Evolutionary conservation across 2,888 invertebrate species (phyloP), one percentile per base, ranked within the genome.

Genomic region (Stramonita haemastoma): DNA sequence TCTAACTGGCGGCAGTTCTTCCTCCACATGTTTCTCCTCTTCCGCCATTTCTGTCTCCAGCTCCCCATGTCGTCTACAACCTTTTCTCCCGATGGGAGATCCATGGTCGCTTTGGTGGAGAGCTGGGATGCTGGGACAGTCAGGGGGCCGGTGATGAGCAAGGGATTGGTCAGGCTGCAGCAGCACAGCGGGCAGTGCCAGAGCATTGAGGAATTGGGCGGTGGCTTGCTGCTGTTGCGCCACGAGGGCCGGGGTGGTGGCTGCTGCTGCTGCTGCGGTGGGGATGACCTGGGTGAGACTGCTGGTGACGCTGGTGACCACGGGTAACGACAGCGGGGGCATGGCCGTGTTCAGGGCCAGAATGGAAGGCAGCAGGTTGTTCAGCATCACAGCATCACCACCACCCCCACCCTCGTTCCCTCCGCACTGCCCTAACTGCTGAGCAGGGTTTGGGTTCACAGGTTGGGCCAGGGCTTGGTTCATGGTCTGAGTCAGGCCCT

Each of bases 211-310:
- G 17, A 91, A 86, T 36, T 88, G 88, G n/a, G 88, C 84, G 5
- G 88, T 81, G 15, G 88, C 60, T 56, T 89, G 90, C 56, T 91
- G 91, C 19, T 66, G 88, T 77, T 81, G 86, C 70, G 85, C 79
- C 79, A 88, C 66, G 13, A 86, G 86, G 46, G 79, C 57, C 32
- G 83, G 84, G 66, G 89, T 91, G 91, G 70, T 92, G 89, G 66
- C 92, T 46, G 32, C 94, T 94, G 57, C 11, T 91, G 60, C 92
- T 87, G 70, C 92, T 46, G 94, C 93, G 56, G 95, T 92, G 70
- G 95, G 95, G 79, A 95, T 95, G 70, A 95, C 94, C 91, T 95
- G 95, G 34, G 95, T 93, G 90, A 95, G 92, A 66, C 94, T 92
- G 89, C 94, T 94, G 70, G 95, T 95, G 13, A 95, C 95, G 87